A percentile compares a stretch with the other conserved stretches of the same genome.
phyloP scores from a whole-genome alignment of 2,797 vertebrate genomes.

The Thripadectes ignobilis region DNA sequence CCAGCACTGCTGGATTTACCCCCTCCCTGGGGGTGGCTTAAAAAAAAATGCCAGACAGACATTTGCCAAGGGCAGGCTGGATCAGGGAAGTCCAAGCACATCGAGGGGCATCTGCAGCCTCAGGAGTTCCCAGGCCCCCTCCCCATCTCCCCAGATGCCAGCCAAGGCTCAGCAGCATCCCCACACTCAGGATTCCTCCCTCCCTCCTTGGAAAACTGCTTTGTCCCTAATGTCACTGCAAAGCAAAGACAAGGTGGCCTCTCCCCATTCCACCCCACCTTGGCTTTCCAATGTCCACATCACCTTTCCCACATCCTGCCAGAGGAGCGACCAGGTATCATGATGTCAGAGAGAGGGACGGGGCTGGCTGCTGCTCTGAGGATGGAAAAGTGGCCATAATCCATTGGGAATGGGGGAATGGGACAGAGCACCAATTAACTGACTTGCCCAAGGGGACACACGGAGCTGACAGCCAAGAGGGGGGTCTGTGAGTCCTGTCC shows the following conservation, averaged over 20 bases:
- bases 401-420: accelerated
- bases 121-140: neutral
- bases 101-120: neutral
- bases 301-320: accelerated
- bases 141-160: neutral
- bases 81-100: neutral
- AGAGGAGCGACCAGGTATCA: accelerated
- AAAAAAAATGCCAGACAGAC: neutral
- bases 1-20: neutral
- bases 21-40: accelerated
- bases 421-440: neutral
- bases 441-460: neutral
- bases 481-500: neutral
- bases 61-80: neutral
- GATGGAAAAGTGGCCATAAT: accelerated
- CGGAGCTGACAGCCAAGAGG: neutral
- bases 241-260: neutral
- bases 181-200: neutral
- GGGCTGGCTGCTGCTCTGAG: neutral
- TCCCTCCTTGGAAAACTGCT: neutral
- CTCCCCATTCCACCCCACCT: neutral
- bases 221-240: neutral
- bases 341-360: accelerated
- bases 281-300: neutral
- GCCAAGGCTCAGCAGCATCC: accelerated